Evolutionary conservation across 1,140 invertebrate species (phyloP).

Genomic region (Scaptomyza hsui): DNA sequence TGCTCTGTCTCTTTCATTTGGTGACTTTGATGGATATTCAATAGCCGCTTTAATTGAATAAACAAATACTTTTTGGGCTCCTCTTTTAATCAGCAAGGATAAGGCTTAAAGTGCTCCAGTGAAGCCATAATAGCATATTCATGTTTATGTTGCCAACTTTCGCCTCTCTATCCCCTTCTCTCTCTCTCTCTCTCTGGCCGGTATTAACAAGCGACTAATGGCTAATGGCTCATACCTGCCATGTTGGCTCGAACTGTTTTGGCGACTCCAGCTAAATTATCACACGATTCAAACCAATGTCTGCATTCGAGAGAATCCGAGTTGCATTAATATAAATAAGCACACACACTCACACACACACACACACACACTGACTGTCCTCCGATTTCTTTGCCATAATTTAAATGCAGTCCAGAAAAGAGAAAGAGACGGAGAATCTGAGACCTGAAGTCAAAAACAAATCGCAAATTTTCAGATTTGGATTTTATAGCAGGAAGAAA

Average conservation of each 20-base stretch:
- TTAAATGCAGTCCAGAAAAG: conserved; percentile 69
- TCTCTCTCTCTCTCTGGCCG: neutral
- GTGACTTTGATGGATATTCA: conserved; percentile 49
- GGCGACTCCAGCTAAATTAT: conserved; percentile 14
- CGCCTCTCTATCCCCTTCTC: neutral
- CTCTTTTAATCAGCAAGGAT: conserved; percentile 38
- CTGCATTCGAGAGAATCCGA: neutral
- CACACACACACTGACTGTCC: conserved; percentile 12
- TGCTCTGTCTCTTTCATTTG: neutral
- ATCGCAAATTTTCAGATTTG: neutral
- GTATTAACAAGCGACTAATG: conserved; percentile 70
- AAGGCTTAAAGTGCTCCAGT: conserved; percentile 20
- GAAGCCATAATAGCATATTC: conserved; percentile 75
- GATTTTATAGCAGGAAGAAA: too few relatives aligned
- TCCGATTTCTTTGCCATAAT: conserved; percentile 66
- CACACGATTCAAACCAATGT: conserved; percentile 21
- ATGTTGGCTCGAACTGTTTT: conserved; percentile 40
- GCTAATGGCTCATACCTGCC: conserved; percentile 74
- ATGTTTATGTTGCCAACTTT: conserved; percentile 47
- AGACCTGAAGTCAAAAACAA: neutral
- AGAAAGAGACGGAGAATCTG: neutral
- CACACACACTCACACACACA: neutral
- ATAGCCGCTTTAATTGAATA: conserved; percentile 51
- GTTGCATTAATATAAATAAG: conserved; percentile 41
- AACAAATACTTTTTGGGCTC: conserved; percentile 29